Evolutionary conservation across 2,888 invertebrate species (phyloP), one percentile per base, ranked within the genome.

Genomic region (Ypsolopha scabrella): DNA sequence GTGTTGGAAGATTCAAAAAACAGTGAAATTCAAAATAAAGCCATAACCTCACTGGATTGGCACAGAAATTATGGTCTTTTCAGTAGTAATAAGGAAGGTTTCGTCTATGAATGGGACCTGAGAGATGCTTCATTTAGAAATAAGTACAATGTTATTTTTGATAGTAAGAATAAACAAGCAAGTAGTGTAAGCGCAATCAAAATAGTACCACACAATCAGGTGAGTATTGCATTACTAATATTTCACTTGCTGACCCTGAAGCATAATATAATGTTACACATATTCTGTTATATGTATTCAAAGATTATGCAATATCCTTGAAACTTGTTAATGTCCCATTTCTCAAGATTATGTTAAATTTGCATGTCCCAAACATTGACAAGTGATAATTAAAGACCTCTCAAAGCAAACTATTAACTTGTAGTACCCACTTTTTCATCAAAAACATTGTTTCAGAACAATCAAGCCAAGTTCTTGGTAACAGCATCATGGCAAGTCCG

Each of bases 161-260:
- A 83, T 90, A 93, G 90, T 91, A 92, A 83, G 87, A 89, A 52
- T 90, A 90, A 67, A 86, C 75, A 76, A 58, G 70, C 69, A 50
- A 76, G 81, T 56, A 79, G 88, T 66, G 75, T 92, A 45, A 88
- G 88, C 55, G 81, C 91, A 8, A 88, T 91, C 57, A 86, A 90
- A 69, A 87, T 90, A 55, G 76, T 91, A 54, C 89, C 89, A 36
- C 87, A 87, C 46, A 78, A 68, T 56, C 69, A 80, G 75, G 87
- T 87, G 51, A 79, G 77, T 65, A 35, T 7, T 44, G 34, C 14
- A n/a, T 48, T 53, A n/a, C 3, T 3, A 43, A 44, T 48, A 4
- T 39, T 33, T 49, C 1, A 24, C 6, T 3, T 7, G 33, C 24
- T 7, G 9, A 13, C 6, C 9, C 8, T 14, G 45, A 7, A 45